phyloP scores from a whole-genome alignment of 2,888 invertebrate genomes.

The Stenodema calcarata region DNA sequence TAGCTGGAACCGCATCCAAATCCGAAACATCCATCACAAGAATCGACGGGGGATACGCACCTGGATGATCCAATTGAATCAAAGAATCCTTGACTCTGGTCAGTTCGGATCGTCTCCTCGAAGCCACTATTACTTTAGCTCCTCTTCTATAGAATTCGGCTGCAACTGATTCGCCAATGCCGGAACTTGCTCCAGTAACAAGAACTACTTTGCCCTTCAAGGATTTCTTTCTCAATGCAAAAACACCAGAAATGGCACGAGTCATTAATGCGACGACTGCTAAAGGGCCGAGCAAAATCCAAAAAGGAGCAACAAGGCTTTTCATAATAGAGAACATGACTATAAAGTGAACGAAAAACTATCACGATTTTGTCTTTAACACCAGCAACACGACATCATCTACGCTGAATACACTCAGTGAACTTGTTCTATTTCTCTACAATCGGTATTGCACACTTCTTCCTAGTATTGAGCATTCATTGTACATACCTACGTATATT shows the following conservation, averaged over 20 bases:
- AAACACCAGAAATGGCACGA: neutral
- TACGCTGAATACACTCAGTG: too few species aligned
- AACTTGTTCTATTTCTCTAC: too few species aligned
- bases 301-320: neutral
- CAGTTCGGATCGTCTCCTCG: conserved; percentile 79
- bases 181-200: conserved; percentile 94
- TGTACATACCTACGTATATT: too few species aligned
- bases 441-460: too few species aligned
- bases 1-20: conserved; percentile 60
- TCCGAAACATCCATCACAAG: conserved; percentile 6
- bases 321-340: neutral
- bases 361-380: too few species aligned
- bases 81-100: conserved; percentile 80
- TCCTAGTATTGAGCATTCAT: too few species aligned
- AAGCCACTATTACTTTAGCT: conserved; percentile 82
- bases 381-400: too few species aligned
- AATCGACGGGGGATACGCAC: neutral
- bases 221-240: neutral
- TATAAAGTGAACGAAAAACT: too few species aligned
- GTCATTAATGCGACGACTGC: neutral
- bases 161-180: conserved; percentile 89
- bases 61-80: conserved; percentile 15
- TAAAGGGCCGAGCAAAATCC: neutral
- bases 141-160: conserved; percentile 82
- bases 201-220: conserved; percentile 75